A percentile compares a stretch with the other conserved stretches of the same genome.
These are phyloP conservation scores for Theretra japonica DNA, from an alignment of 2,888 invertebrate genomes.

Conservation along the genomic window DNA sequence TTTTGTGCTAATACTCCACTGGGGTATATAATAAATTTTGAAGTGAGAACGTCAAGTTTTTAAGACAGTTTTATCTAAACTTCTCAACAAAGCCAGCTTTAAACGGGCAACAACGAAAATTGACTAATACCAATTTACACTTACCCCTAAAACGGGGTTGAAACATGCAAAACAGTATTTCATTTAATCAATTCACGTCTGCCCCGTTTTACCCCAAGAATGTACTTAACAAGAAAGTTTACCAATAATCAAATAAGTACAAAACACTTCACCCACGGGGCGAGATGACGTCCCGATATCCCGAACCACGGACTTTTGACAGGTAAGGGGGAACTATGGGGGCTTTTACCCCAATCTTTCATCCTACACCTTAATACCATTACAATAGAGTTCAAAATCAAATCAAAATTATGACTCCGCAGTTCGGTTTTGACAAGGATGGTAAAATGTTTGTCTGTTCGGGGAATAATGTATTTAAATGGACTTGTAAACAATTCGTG, in stretches of 20 bases:
- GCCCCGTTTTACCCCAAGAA: constrained; percentile 24
- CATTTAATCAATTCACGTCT: constrained; percentile 27
- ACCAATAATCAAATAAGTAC: constrained; percentile 44
- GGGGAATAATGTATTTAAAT: constrained; percentile 20
- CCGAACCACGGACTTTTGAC: constrained; percentile 60
- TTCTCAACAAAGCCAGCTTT: neutral
- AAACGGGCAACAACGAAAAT: constrained; percentile 5
- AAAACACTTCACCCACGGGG: constrained; percentile 38
- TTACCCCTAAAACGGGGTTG: constrained; percentile 6
- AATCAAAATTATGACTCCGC: neutral
- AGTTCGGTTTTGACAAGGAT: constrained; percentile 23
- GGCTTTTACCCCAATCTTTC: neutral
- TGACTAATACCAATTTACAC: constrained; percentile 24
- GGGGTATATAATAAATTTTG: too few relatives aligned
- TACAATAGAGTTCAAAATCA: neutral
- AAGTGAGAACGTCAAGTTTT: too few relatives aligned
- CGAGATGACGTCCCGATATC: constrained; percentile 61
- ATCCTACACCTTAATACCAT: neutral
- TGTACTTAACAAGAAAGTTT: constrained; percentile 28
- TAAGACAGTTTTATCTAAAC: neutral
- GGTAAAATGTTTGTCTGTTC: constrained; percentile 23
- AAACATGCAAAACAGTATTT: constrained; percentile 21
- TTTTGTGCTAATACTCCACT: too few relatives aligned
- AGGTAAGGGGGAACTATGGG: constrained; percentile 49
- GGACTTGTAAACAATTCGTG: constrained; percentile 5